These are phyloP conservation scores for Cyclophora albipunctata DNA, from an alignment of 2,888 invertebrate species.

Conservation along the genomic window DNA sequence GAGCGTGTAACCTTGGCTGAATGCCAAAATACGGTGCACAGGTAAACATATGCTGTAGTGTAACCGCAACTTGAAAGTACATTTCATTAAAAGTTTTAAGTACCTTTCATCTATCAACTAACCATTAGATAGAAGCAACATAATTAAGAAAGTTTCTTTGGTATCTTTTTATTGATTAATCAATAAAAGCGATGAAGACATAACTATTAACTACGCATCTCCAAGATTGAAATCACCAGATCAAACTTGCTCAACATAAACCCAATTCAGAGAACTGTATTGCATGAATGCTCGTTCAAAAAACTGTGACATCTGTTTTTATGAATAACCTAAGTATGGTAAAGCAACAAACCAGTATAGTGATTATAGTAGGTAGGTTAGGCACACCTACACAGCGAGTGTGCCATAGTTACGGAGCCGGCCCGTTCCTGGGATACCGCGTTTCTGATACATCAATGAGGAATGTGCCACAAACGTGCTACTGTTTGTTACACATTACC, in stretches of 20 bases:
- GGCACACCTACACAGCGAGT: slow-evolving; percentile 20
- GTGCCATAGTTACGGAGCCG: slow-evolving; percentile 7
- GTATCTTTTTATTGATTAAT: no score
- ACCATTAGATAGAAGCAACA: no score
- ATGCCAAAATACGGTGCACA: slow-evolving; percentile 43
- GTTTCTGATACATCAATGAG: slow-evolving; percentile 37
- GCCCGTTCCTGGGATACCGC: slow-evolving; percentile 13
- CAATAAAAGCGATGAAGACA: no score
- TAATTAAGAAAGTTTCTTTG: no score
- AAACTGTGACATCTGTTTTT: no score
- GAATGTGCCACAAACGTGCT: slow-evolving; percentile 41
- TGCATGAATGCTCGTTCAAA: slow-evolving; percentile 1
- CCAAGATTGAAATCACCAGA: no score
- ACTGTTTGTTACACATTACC: slow-evolving; percentile 36
- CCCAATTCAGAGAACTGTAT: background rate
- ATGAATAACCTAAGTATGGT: background rate
- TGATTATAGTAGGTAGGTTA: slow-evolving; percentile 13
- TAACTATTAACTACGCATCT: no score
- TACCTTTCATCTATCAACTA: no score
- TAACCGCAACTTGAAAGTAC: no score
- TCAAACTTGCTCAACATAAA: no score
- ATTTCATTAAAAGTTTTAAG: no score
- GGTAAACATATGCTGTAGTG: slow-evolving; percentile 19
- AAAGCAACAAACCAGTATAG: background rate
- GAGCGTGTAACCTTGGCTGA: slow-evolving; percentile 50